Evolutionary conservation across 2,113 vertebrate species (phyloP).

Genomic region (Pedetes capensis): DNA sequence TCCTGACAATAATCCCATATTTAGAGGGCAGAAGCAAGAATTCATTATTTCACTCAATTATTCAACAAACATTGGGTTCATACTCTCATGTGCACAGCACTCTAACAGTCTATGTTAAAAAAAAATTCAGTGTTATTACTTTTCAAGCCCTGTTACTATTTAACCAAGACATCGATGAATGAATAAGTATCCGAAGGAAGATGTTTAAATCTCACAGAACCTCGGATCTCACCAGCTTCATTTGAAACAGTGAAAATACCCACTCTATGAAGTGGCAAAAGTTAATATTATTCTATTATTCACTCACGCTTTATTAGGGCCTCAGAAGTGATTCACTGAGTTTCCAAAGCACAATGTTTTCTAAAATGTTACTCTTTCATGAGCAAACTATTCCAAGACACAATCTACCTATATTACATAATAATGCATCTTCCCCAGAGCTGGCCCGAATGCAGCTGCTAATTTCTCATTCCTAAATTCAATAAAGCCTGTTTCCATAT

Average conservation of each 20-base stretch:
- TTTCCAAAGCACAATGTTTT: slow-evolving; percentile 24
- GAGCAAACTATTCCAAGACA: slow-evolving; percentile 56
- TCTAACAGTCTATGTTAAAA: not conserved
- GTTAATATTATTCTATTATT: slow-evolving; percentile 59
- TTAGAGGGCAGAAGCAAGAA: slow-evolving; percentile 14
- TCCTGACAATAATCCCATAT: not conserved
- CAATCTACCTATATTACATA: slow-evolving; percentile 39
- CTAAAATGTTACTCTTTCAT: slow-evolving; percentile 27
- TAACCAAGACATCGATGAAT: slow-evolving; percentile 21
- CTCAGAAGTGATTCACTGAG: slow-evolving; percentile 39
- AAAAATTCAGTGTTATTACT: slow-evolving; percentile 43
- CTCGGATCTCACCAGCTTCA: slow-evolving; percentile 6
- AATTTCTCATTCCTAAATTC: slow-evolving; percentile 47
- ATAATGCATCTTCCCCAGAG: slow-evolving; percentile 46
- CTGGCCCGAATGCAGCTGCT: not conserved
- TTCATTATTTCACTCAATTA: slow-evolving; percentile 39
- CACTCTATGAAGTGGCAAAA: slow-evolving; percentile 46
- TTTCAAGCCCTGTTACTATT: slow-evolving; percentile 51
- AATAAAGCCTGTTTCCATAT: slow-evolving; percentile 4
- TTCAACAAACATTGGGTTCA: not conserved
- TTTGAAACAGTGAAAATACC: slow-evolving; percentile 58
- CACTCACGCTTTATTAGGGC: slow-evolving; percentile 53
- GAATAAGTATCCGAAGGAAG: slow-evolving; percentile 48
- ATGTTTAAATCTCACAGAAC: slow-evolving; percentile 46
- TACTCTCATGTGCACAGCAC: not conserved